Evolutionary conservation across 2,797 vertebrate genomes (phyloP).

Genomic region (Hypotaenidia okinawae): DNA sequence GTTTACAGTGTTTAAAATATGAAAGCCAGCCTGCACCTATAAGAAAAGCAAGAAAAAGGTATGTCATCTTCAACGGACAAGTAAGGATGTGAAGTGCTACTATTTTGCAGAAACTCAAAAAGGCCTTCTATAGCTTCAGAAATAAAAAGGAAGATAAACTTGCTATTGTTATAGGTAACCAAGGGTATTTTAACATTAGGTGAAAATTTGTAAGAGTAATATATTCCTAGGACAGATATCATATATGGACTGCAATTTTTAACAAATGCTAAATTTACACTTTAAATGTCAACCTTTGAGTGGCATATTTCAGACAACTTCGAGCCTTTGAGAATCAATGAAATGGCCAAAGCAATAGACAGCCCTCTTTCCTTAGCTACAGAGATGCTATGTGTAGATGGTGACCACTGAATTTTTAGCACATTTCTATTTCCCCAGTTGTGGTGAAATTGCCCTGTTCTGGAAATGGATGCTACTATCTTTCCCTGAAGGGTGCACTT

Average conservation of each 20-base stretch:
- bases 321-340: conserved; percentile 49
- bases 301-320: conserved; percentile 49
- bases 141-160: not conserved
- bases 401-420: conserved; percentile 54
- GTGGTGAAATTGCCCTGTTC: not conserved
- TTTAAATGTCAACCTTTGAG: conserved; percentile 67
- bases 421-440: conserved; percentile 33
- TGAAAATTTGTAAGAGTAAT: conserved; percentile 20
- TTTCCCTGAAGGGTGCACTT: not conserved
- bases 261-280: conserved; percentile 69
- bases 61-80: not conserved
- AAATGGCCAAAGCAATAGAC: conserved; percentile 48
- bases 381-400: conserved; percentile 2
- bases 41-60: not conserved
- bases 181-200: conserved; percentile 17
- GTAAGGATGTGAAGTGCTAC: not conserved
- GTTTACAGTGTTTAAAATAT: not conserved
- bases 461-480: conserved; percentile 27
- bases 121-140: not conserved
- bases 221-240: conserved; percentile 40
- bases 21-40: not conserved
- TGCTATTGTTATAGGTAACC: not conserved
- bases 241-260: conserved; percentile 35
- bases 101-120: not conserved
- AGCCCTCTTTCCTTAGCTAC: conserved; percentile 23